A percentile compares a stretch with the other conserved stretches of the same genome.
phyloP scores from a whole-genome alignment of 1,140 invertebrate species.

The Pseudomyrmex pallidus region DNA sequence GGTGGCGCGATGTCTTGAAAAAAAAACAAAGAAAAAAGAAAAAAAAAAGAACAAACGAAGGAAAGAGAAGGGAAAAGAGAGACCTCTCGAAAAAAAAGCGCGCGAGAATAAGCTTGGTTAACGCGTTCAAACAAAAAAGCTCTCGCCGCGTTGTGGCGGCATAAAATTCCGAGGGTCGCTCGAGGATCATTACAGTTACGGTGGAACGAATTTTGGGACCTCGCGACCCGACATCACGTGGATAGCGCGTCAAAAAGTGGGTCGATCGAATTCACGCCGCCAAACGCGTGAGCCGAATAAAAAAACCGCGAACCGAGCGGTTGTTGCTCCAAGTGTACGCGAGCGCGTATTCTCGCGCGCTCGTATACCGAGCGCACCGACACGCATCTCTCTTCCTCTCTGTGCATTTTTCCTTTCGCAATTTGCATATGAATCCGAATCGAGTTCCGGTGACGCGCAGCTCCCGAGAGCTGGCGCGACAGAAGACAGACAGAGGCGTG shows the following conservation, averaged over 20 bases:
- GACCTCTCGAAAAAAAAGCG: neutral
- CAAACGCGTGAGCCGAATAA: slow-evolving; percentile 21
- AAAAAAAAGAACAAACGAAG: slow-evolving; percentile 39
- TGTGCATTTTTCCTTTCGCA: slow-evolving; percentile 22
- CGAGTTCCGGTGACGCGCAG: slow-evolving; percentile 60
- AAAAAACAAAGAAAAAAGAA: slow-evolving; percentile 58
- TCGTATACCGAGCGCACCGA: slow-evolving; percentile 23
- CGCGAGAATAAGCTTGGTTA: slow-evolving; percentile 26
- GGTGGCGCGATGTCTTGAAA: slow-evolving; percentile 78
- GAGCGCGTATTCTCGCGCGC: slow-evolving; percentile 36
- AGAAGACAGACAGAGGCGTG: slow-evolving; percentile 41
- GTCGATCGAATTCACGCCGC: slow-evolving; percentile 33
- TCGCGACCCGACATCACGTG: neutral
- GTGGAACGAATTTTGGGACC: slow-evolving; percentile 27
- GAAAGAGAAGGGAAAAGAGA: slow-evolving; percentile 53
- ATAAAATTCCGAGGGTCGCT: slow-evolving; percentile 31
- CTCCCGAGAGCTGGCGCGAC: slow-evolving; percentile 27
- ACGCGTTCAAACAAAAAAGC: slow-evolving; percentile 5
- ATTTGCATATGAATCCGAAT: slow-evolving; percentile 79
- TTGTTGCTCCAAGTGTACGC: slow-evolving; percentile 66
- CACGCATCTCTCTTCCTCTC: slow-evolving; percentile 28
- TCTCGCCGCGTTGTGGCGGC: neutral
- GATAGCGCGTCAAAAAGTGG: neutral
- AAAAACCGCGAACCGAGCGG: slow-evolving; percentile 63
- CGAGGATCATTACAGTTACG: slow-evolving; percentile 20